Evolutionary conservation across 92 coral and sea anemone genomes (phyloP).

Genomic region (Epizoanthus illoricatus): DNA sequence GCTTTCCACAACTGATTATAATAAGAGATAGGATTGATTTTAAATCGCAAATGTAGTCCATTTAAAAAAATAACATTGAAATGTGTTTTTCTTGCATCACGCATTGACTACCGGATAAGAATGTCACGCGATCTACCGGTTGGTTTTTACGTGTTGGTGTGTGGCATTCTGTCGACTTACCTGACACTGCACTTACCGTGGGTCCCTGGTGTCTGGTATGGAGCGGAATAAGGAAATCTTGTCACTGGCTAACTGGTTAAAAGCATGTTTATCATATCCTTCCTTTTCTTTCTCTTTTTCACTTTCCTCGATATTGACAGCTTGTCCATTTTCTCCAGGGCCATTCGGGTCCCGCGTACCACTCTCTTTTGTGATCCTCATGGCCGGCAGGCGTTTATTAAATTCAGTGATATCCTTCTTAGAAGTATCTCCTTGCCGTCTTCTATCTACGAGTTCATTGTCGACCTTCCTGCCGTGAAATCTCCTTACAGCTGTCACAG

Average conservation of each 20-base stretch:
- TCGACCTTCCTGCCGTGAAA: not conserved
- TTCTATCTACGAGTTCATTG: not conserved
- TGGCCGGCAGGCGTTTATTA: not conserved
- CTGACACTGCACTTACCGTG: constrained; percentile 58
- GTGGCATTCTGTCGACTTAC: too few species aligned
- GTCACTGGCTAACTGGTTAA: constrained; percentile 77
- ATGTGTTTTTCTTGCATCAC: too few species aligned
- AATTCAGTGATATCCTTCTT: not conserved
- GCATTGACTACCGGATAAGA: too few species aligned
- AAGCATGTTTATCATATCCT: constrained; percentile 77
- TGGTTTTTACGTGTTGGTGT: too few species aligned
- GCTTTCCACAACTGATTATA: too few species aligned
- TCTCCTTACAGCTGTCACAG: not conserved
- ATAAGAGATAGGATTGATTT: too few species aligned
- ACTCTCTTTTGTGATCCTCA: constrained; percentile 1
- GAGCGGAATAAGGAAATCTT: constrained; percentile 82
- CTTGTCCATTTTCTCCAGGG: constrained; percentile 82
- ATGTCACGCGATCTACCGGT: too few species aligned
- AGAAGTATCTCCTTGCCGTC: not conserved
- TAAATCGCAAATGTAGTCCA: too few species aligned
- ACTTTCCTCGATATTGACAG: constrained; percentile 54
- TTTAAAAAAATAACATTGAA: too few species aligned
- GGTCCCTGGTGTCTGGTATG: constrained; percentile 79
- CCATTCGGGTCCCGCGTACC: constrained; percentile 67
- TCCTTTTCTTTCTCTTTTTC: constrained; percentile 72